Evolutionary conservation across 2,113 vertebrate genomes (phyloP).

Genomic region (Desmodus rotundus): DNA sequence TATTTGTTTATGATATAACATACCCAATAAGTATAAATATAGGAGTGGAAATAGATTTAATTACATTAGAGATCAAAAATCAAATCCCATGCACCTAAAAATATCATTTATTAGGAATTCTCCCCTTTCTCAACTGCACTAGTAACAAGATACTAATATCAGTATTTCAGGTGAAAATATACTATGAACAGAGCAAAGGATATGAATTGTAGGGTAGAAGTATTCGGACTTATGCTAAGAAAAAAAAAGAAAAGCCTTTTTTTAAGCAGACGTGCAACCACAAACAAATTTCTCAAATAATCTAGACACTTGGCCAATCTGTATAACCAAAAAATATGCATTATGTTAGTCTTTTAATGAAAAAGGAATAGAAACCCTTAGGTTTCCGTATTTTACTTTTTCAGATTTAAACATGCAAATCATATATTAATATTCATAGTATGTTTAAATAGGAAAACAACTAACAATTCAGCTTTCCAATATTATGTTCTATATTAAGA

Average conservation of each 20-base stretch:
- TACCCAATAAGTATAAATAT: slow-evolving; percentile 13
- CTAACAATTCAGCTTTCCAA: slow-evolving; percentile 49
- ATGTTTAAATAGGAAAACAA: slow-evolving; percentile 55
- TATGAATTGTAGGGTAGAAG: slow-evolving; percentile 31
- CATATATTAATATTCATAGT: slow-evolving; percentile 60
- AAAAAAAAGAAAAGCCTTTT: slow-evolving; percentile 32
- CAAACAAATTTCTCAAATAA: slow-evolving; percentile 60
- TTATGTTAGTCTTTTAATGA: slow-evolving; percentile 30
- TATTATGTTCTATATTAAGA: slow-evolving; percentile 1
- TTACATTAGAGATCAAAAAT: slow-evolving; percentile 41
- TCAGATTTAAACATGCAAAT: slow-evolving; percentile 59
- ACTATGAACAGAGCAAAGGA: slow-evolving; percentile 37
- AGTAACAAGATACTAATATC: slow-evolving; percentile 11
- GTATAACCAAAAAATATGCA: slow-evolving; percentile 28
- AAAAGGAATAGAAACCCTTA: slow-evolving; percentile 31
- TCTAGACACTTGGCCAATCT: slow-evolving; percentile 40
- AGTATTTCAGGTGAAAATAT: slow-evolving; percentile 30
- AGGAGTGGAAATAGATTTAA: slow-evolving; percentile 22
- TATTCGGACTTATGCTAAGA: slow-evolving; percentile 1
- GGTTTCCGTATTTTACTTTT: slow-evolving; percentile 39
- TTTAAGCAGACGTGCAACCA: slow-evolving; percentile 58
- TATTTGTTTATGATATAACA: background rate
- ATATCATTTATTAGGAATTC: slow-evolving; percentile 52
- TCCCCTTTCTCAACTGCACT: slow-evolving; percentile 33
- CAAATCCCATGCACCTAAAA: slow-evolving; percentile 39